Conservation (phyloP, 2,797 vertebrate species). For the Crocodylus rhombifer region DNA sequence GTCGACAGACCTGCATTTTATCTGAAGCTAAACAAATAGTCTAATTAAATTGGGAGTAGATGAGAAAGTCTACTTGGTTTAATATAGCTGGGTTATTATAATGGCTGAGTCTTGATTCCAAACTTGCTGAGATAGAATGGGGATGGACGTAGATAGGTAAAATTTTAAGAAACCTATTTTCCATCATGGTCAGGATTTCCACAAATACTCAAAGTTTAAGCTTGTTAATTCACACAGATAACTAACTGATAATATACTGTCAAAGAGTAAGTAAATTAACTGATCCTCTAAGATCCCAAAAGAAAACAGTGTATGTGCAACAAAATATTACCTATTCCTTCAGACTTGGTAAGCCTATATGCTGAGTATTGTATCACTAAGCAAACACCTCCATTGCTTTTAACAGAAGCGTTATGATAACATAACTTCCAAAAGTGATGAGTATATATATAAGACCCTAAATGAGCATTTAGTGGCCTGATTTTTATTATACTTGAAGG, state of each 20-base stretch:
- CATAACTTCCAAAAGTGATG: not conserved
- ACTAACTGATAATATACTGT: not conserved
- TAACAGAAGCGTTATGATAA: not conserved
- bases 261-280: not conserved
- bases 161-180: not conserved
- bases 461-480: not conserved
- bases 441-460: not conserved
- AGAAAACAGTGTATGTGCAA: not conserved
- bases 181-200: constrained; percentile 22
- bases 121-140: too few species aligned
- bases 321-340: not conserved
- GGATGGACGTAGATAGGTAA: not conserved
- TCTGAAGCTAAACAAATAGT: constrained; percentile 70
- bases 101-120: not conserved
- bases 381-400: not conserved
- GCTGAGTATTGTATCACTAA: not conserved
- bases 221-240: constrained; percentile 24
- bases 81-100: not conserved
- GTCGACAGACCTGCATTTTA: constrained; percentile 65
- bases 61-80: constrained; percentile 25
- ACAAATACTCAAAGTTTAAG: not conserved
- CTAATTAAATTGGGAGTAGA: constrained; percentile 29
- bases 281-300: not conserved
- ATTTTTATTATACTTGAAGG: not conserved
- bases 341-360: not conserved